These are phyloP conservation scores for Eucera pruinosa DNA, from an alignment of 2,888 invertebrate species.

Conservation along the genomic window DNA sequence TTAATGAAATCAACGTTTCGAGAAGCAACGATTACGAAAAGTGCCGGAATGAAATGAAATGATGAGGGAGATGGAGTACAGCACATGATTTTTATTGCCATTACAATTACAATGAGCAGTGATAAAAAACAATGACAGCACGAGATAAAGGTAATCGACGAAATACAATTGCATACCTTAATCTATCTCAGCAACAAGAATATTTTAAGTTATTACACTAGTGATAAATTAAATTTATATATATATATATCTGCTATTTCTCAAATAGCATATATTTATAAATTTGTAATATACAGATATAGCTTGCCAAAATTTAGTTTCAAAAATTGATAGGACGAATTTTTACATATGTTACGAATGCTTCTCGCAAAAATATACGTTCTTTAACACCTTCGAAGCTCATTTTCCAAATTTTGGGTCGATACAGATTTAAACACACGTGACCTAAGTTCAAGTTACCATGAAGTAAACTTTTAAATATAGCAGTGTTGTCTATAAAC, in stretches of 20 bases:
- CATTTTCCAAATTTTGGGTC: no score
- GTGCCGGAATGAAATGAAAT: constrained; percentile 63
- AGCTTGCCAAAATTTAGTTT: no score
- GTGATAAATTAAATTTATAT: no score
- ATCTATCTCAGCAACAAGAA: neutral
- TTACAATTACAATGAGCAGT: constrained; percentile 57
- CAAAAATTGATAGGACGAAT: no score
- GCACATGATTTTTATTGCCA: constrained; percentile 70
- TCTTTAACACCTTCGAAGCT: neutral
- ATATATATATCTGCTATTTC: no score
- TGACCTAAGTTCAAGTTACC: no score
- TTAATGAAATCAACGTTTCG: constrained; percentile 11
- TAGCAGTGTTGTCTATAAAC: no score
- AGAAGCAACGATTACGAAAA: constrained; percentile 27
- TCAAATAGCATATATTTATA: no score
- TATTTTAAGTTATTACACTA: constrained; percentile 1
- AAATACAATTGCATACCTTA: neutral
- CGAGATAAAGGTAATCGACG: constrained; percentile 5
- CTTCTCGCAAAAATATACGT: neutral
- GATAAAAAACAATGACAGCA: constrained; percentile 15
- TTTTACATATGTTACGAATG: no score
- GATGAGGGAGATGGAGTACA: constrained; percentile 42
- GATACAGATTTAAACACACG: no score
- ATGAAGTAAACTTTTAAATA: no score
- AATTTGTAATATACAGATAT: no score